Evolutionary conservation across 2,797 vertebrate genomes (phyloP), one percentile per base, ranked within the genome.

Genomic region (Danio kyathit): DNA sequence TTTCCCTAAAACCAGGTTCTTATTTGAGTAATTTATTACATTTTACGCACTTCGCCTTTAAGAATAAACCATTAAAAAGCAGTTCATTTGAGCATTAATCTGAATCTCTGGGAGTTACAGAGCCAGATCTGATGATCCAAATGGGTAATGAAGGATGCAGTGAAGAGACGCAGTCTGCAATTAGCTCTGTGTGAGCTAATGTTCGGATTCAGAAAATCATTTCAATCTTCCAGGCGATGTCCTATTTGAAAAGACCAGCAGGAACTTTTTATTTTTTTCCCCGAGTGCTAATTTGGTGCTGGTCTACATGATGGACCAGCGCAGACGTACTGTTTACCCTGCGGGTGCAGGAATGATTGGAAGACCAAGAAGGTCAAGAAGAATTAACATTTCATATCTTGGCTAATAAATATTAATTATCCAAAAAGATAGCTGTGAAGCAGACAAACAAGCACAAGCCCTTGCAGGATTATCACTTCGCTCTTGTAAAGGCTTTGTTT

Each of bases 111-210:
- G 13, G 60, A 38, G 43, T 61, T 61, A 48, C 43, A 49, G 44
- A 38, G 13, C 14, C 0, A 10, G 21, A 46, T 49, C 72, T 61
- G 57, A 74, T 49, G 17, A 48, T 49, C 91, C 74, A 66, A 63
- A 51, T 82, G 75, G 85, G 44, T 41, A 85, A 85, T 82, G 87
- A 89, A 87, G 88, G 88, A 86, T 83, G 84, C 86, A 86, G 21
- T 44, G 75, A 84, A 87, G 83, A 85, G 56, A 29, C 6, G 6
- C 72, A 38, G 43, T 61, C 72, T 49, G 57, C 43, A 74, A 74
- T 74, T 43, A 61, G 44, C 57, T 21, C 80, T 82, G 77, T 83
- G 76, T 85, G 54, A 54, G 83, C 63, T 66, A 74, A 61, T 74
- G 9, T 56, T 74, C 57, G 12, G 14, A 38, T 70, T 56, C 63